phyloP scores from a whole-genome alignment of 1,140 invertebrate genomes.

The Drosophila neocordata region DNA sequence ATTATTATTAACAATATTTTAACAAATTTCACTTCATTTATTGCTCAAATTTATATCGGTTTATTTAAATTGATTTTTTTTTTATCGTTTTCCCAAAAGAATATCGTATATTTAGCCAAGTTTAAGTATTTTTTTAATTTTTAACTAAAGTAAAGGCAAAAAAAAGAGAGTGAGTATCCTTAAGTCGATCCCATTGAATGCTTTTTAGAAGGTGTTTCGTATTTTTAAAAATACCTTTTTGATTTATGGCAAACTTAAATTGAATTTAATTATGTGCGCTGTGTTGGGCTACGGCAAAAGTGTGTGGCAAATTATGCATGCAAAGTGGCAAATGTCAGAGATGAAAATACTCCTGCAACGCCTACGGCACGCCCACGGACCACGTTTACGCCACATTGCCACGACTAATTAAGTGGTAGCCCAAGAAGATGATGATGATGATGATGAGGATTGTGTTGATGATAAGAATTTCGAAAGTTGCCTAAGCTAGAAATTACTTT shows the following conservation, averaged over 20 bases:
- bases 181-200: constrained; percentile 22
- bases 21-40: too few relatives aligned
- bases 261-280: constrained; percentile 66
- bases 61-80: too few relatives aligned
- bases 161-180: too few relatives aligned
- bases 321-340: constrained; percentile 46
- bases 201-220: too few relatives aligned
- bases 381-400: background rate
- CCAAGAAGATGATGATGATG: background rate
- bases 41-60: too few relatives aligned
- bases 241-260: constrained; percentile 67
- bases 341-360: constrained; percentile 1
- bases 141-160: too few relatives aligned
- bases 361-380: background rate
- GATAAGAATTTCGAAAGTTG: constrained; percentile 33
- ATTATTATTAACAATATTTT: too few relatives aligned
- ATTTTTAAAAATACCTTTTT: constrained; percentile 49
- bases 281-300: constrained; percentile 24
- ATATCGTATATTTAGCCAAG: too few relatives aligned
- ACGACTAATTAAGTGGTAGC: constrained; percentile 50
- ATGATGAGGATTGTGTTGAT: constrained; percentile 30
- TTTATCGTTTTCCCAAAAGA: too few relatives aligned
- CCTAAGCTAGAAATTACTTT: constrained; percentile 36
- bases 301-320: constrained; percentile 68
- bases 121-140: too few relatives aligned